Evolutionary conservation across 2,797 vertebrate species (phyloP), one percentile per base, ranked within the genome.

Genomic region (Amazona finschi): DNA sequence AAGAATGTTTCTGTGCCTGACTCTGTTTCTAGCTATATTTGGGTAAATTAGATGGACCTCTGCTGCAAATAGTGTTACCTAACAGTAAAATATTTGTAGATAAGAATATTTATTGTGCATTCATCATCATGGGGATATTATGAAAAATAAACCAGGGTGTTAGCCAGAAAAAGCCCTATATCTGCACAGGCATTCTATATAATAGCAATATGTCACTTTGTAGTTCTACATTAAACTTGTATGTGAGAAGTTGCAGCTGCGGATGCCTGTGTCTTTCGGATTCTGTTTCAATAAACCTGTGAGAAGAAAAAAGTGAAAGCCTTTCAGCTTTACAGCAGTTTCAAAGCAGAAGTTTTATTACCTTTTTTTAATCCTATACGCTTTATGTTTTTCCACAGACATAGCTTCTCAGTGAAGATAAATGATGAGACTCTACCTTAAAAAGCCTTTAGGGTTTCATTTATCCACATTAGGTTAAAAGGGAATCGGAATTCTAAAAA

Each of bases 261-360:
- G 91, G 80, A 93, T 93, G 92, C 80, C 83, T 85, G 41, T 30
- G 55, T 85, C 77, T 82, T 90, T 94, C 57, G 73, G 94, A 85
- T 93, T 94, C 71, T 43, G 60, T 95, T 96, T 95, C 93, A 96
- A 93, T 96, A 96, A 97, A 94, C 85, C 82, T 94, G 80, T 90
- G 85, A 87, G 79, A 73, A 91, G 74, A 91, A 95, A 75, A 90
- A 95, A 93, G 83, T 71, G 89, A 95, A 95, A 70, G 67, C 64
- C 49, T 36, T 94, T 93, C 83, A 91, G 80, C 74, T 96, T 96
- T 96, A 96, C 74, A 85, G 83, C 83, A 78, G 52, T 97, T 97
- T 95, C 94, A 96, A 97, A 97, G 95, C 84, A 93, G 83, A 89
- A 89, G 87, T 91, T 97, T 96, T 96, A 97, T 94, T 94, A 90